A percentile compares a stretch with the other conserved stretches of the same genome.
These are phyloP conservation scores for Prunella himalayana DNA, from an alignment of 2,113 vertebrate genomes.

Conservation along the genomic window DNA sequence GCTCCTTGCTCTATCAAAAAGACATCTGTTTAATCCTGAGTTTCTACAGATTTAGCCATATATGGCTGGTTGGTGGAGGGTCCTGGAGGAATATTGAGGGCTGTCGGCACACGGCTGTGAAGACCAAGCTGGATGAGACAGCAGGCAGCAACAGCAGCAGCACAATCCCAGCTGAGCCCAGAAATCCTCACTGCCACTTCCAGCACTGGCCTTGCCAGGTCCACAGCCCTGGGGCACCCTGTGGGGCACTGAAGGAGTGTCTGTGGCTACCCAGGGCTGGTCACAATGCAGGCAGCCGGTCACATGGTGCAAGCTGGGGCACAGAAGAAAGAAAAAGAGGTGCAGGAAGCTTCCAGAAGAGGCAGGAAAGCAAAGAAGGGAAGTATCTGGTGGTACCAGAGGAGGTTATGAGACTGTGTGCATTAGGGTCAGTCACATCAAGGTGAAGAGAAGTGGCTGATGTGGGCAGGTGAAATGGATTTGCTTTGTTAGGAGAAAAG, in stretches of 20 bases:
- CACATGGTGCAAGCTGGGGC: not conserved
- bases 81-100: not conserved
- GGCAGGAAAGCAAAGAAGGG: not conserved
- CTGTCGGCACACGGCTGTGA: rapidly evolving
- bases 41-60: not conserved
- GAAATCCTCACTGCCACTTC: not conserved
- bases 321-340: not conserved
- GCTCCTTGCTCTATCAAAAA: not conserved
- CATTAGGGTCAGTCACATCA: not conserved
- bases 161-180: not conserved
- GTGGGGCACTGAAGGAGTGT: not conserved
- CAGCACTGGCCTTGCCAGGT: not conserved
- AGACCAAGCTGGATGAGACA: not conserved
- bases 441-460: not conserved
- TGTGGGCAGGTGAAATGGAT: not conserved
- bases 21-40: not conserved
- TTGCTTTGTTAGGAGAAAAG: not conserved
- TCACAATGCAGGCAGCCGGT: rapidly evolving
- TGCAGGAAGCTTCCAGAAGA: not conserved
- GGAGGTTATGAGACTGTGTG: not conserved
- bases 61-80: not conserved
- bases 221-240: not conserved
- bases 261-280: not conserved
- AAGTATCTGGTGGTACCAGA: not conserved
- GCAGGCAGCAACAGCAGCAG: not conserved